Evolutionary conservation across 2,888 invertebrate genomes (phyloP).

Genomic region (Plebejus melissa): DNA sequence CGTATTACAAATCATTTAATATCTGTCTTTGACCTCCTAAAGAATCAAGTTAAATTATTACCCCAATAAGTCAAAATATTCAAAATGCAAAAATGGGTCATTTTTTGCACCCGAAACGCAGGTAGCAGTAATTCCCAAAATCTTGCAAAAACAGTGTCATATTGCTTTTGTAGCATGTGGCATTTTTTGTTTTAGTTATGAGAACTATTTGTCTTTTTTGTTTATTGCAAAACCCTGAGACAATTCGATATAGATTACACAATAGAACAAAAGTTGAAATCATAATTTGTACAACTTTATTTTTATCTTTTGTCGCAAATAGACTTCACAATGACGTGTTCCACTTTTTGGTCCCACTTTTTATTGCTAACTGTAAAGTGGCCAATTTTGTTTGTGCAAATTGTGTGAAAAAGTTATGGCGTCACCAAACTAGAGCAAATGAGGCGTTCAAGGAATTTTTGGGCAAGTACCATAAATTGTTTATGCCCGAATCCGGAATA

Average conservation of each 20-base stretch:
- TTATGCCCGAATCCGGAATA: slow-evolving; percentile 13
- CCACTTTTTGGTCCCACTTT: slow-evolving; percentile 19
- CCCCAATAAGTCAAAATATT: background rate
- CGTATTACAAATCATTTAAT: background rate
- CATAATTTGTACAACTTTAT: slow-evolving; percentile 4
- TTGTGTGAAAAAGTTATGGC: slow-evolving; percentile 22
- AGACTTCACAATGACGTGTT: slow-evolving; percentile 9
- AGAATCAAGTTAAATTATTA: background rate
- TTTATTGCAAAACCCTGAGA: background rate
- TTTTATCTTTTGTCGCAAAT: slow-evolving; percentile 4
- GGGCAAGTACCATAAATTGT: slow-evolving; percentile 8
- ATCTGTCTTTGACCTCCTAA: background rate
- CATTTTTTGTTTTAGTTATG: slow-evolving; percentile 49
- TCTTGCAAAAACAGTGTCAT: slow-evolving; percentile 54
- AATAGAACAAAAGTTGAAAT: slow-evolving; percentile 16
- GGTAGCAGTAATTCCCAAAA: slow-evolving; percentile 41
- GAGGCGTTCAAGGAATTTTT: slow-evolving; percentile 3
- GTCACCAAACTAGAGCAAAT: slow-evolving; percentile 4
- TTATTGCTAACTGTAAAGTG: slow-evolving; percentile 19
- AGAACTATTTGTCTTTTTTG: slow-evolving; percentile 26
- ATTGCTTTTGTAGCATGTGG: slow-evolving; percentile 56
- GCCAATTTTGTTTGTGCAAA: slow-evolving; percentile 18
- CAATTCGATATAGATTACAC: slow-evolving; percentile 20
- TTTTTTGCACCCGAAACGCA: slow-evolving; percentile 27
- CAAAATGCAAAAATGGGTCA: background rate